A percentile compares a stretch with the other conserved stretches of the same genome.
Evolutionary conservation across 2,797 vertebrate genomes (phyloP).

Genomic region (Danio albolineatus): DNA sequence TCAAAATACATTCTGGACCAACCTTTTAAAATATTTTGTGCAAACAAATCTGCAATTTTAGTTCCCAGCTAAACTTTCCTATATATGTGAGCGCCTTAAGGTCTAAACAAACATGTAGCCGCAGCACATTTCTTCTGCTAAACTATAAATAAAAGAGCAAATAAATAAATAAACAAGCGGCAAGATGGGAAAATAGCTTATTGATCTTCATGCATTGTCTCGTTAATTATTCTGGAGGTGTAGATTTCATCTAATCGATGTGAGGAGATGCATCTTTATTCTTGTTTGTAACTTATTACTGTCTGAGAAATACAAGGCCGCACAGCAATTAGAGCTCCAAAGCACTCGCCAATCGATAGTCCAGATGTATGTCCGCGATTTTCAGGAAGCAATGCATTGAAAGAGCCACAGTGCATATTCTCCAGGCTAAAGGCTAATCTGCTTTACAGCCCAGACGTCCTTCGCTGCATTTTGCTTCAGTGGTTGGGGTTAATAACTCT

Average conservation of each 20-base stretch:
- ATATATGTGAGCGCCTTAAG: background rate
- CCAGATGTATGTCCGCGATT: constrained; percentile 74
- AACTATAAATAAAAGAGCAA: constrained; percentile 14
- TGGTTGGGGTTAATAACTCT: constrained; percentile 62
- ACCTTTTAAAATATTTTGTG: too few relatives aligned
- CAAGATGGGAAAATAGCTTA: constrained; percentile 77
- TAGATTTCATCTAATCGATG: constrained; percentile 92
- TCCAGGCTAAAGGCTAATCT: constrained; percentile 77
- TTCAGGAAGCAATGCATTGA: constrained; percentile 77
- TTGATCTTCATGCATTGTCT: constrained; percentile 91
- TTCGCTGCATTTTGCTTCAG: constrained; percentile 59
- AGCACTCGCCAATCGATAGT: constrained; percentile 86
- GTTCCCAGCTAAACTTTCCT: too few relatives aligned
- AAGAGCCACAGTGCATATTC: constrained; percentile 67
- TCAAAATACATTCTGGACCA: too few relatives aligned
- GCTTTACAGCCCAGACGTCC: constrained; percentile 63
- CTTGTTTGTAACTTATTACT: constrained; percentile 91
- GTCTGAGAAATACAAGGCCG: constrained; percentile 88
- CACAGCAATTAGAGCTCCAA: constrained; percentile 88
- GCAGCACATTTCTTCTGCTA: background rate
- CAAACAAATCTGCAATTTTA: too few relatives aligned
- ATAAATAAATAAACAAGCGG: constrained; percentile 38
- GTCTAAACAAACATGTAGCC: background rate
- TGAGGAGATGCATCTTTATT: constrained; percentile 90
- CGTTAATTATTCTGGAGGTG: constrained; percentile 93